Evolutionary conservation across 2,888 invertebrate species (phyloP).

Genomic region (Zygaena filipendulae): DNA sequence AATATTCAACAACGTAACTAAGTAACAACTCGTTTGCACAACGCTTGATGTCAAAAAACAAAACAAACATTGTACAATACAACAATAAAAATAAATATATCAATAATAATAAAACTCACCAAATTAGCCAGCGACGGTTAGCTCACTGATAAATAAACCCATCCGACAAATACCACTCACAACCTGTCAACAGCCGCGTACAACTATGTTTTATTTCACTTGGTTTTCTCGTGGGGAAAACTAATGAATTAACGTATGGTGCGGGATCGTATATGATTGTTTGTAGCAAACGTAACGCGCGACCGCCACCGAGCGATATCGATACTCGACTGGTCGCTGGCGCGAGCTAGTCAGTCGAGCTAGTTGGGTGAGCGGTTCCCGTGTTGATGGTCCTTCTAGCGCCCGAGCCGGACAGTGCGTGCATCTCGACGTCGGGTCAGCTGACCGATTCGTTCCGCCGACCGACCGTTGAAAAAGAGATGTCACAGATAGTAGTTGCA

Average conservation of each 20-base stretch:
- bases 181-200: conserved; percentile 25
- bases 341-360: conserved; percentile 1
- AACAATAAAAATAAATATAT: conserved; percentile 23
- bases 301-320: conserved; percentile 17
- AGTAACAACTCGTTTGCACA: no score
- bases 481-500: conserved; percentile 24
- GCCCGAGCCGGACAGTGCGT: conserved; percentile 21
- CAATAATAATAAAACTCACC: conserved; percentile 37
- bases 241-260: conserved; percentile 40
- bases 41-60: no score
- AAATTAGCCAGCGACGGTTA: conserved; percentile 19
- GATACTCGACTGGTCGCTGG: conserved; percentile 26
- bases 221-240: conserved; percentile 53
- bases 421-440: conserved; percentile 27
- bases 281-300: conserved; percentile 14
- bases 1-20: no score
- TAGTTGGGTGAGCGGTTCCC: conserved; percentile 7
- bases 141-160: conserved; percentile 17
- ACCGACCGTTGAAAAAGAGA: conserved; percentile 20
- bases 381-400: conserved; percentile 28
- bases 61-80: conserved; percentile 9
- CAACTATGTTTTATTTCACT: conserved; percentile 40
- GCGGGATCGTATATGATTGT: conserved; percentile 14
- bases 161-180: conserved; percentile 35
- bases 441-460: conserved; percentile 42